These are phyloP conservation scores for Arizona elegans DNA, from an alignment of 2,113 vertebrate genomes.

Conservation along the genomic window DNA sequence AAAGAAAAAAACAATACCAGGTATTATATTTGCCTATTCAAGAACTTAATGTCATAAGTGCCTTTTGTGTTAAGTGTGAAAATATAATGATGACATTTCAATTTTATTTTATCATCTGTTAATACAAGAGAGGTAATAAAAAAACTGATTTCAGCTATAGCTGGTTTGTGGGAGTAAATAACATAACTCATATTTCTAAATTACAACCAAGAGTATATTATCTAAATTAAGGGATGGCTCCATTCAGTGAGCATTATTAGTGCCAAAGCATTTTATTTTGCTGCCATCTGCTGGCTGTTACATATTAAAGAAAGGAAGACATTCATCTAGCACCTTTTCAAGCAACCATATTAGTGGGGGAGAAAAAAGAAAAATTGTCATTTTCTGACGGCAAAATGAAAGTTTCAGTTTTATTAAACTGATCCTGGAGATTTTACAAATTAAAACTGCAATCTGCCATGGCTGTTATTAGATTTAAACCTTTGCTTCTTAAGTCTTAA, in stretches of 20 bases:
- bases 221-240: not conserved
- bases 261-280: conserved; percentile 21
- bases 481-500: not conserved
- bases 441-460: not conserved
- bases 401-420: not conserved
- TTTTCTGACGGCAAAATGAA: not conserved
- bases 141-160: not conserved
- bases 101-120: not conserved
- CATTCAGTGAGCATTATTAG: not conserved
- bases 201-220: not conserved
- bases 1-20: not conserved
- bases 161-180: not conserved
- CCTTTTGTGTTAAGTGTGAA: not conserved
- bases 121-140: not conserved
- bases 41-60: not conserved
- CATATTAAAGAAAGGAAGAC: not conserved
- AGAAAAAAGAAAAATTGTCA: not conserved
- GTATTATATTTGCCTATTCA: not conserved
- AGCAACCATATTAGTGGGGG: not conserved
- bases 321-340: not conserved
- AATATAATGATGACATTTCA: not conserved
- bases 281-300: conserved; percentile 52
- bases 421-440: not conserved
- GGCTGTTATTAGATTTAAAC: not conserved
- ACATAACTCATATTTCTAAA: not conserved